phyloP scores from a whole-genome alignment of 2,888 invertebrate species.

The Dicycla oo region DNA sequence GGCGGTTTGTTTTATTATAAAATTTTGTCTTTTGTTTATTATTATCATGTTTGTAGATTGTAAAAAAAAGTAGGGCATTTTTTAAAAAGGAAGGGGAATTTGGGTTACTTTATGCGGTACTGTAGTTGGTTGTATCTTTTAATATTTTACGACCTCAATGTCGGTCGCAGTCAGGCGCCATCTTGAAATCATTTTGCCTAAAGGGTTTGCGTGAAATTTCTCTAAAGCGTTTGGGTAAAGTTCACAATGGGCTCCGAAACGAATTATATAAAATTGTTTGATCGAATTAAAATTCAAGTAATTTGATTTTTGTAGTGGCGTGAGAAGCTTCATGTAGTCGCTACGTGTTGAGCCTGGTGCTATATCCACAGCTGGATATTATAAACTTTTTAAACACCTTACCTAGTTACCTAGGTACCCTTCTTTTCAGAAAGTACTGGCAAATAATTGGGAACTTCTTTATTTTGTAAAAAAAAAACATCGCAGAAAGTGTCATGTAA shows the following conservation, averaged over 20 bases:
- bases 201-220: slow-evolving; percentile 34
- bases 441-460: background rate
- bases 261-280: background rate
- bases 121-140: slow-evolving; percentile 35
- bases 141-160: slow-evolving; percentile 46
- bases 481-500: background rate
- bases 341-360: background rate
- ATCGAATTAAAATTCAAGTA: background rate
- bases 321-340: background rate
- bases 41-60: slow-evolving; percentile 30
- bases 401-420: too few relatives aligned
- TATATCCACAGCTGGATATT: background rate
- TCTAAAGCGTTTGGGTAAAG: slow-evolving; percentile 7
- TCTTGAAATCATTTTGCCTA: slow-evolving; percentile 37
- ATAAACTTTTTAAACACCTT: background rate
- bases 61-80: slow-evolving; percentile 33
- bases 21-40: slow-evolving; percentile 40
- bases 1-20: slow-evolving; percentile 35
- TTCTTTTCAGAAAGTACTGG: background rate
- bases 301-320: background rate
- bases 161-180: slow-evolving; percentile 20
- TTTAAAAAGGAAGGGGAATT: slow-evolving; percentile 17
- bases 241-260: background rate
- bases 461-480: background rate
- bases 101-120: slow-evolving; percentile 30